Evolutionary conservation across 2,797 vertebrate genomes (phyloP), one percentile per base, ranked within the genome.

Genomic region (Mus spretus): DNA sequence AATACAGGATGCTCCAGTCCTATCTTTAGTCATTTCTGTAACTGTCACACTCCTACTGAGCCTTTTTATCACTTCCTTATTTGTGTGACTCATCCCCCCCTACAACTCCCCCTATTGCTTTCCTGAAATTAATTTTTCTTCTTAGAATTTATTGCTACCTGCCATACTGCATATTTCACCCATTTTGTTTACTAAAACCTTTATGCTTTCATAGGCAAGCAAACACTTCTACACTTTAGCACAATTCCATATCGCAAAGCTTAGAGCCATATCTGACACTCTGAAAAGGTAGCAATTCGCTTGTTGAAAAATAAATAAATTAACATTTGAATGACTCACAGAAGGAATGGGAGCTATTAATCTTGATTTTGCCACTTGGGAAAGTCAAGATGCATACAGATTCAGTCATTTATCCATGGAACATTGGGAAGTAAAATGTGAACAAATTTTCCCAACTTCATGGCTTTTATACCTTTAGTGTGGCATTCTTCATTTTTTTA

Each of bases 121-220:
- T 85, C 67, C 44, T 81, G 14, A n/a, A 93, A 92, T 95, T 86
- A 94, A 90, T 50, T 89, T 96, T 83, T 86, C 47, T 82, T n/a
- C 12, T 61, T 57, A 87, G 78, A 34, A 91, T 14, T 97, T 96
- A 96, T 87, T 72, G 59, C 44, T 63, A 44, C 47, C 67, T 93
- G 57, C 20, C n/a, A 96, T 85, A 50, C 11, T 87, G 4, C 47
- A 15, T 26, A 47, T 59, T 82, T 53, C 13, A 81, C 50, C 65
- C 6, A 78, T 78, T 82, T 90, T 88, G 28, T 89, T 95, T 93
- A 86, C 37, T 86, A 63, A 86, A 89, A 22, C 13, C 77, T 87
- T 81, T 53, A 13, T 47, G 37, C 26, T 88, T 93, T 83, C 17
- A 15, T 11, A 94, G 37, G 37, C 37, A 40, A 40, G n/a, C 53